Evolutionary conservation across 30 jellyfish, hydroid and myxozoan genomes (phyloP).

Genomic region (Phacellophora camtschatica): DNA sequence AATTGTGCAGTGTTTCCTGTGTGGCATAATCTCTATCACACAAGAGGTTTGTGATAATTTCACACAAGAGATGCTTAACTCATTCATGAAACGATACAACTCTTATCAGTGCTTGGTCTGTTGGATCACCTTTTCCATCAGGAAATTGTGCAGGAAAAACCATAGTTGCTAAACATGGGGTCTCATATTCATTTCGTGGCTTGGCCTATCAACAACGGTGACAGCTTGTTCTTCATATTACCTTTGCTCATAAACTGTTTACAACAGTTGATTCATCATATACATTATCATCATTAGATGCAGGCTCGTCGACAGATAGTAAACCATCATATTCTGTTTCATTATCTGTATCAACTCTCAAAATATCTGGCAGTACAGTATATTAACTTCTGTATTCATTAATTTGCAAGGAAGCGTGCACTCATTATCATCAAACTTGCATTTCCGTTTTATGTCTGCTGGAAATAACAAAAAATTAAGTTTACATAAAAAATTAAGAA

Average conservation of each 20-base stretch:
- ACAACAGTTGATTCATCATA: not conserved
- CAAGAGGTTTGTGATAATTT: too few relatives aligned
- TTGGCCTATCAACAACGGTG: not conserved
- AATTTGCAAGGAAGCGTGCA: too few relatives aligned
- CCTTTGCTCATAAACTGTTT: not conserved
- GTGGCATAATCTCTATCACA: conserved; percentile 15
- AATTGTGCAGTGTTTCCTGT: conserved; percentile 5
- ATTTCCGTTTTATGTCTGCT: too few relatives aligned
- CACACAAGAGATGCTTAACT: not conserved
- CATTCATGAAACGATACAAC: not conserved
- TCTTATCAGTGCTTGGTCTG: not conserved
- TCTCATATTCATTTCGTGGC: conserved; percentile 3
- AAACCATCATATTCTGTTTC: not conserved
- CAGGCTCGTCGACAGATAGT: not conserved
- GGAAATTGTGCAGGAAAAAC: conserved; percentile 42
- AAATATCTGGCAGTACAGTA: not conserved
- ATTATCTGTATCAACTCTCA: not conserved
- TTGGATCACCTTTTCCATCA: conserved; percentile 9
- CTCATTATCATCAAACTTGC: too few relatives aligned
- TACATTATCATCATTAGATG: not conserved
- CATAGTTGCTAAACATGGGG: conserved; percentile 16
- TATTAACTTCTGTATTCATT: too few relatives aligned
- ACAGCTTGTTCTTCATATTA: not conserved
- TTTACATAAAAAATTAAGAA: too few relatives aligned
- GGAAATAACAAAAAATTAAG: too few relatives aligned